These are phyloP conservation scores for Drosophila conformis DNA, from an alignment of 2,888 invertebrate species.

Conservation along the genomic window DNA sequence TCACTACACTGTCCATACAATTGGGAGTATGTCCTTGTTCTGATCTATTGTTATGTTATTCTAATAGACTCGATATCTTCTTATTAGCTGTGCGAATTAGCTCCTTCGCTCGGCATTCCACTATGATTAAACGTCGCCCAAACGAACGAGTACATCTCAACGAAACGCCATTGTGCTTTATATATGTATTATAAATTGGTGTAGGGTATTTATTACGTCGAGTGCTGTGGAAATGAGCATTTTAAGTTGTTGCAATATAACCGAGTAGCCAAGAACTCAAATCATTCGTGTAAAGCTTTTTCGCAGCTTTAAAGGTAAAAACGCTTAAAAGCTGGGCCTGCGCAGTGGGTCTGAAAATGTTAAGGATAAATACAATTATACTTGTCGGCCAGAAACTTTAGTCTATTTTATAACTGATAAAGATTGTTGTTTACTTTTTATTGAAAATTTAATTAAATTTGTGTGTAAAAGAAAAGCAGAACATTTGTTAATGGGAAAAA, in stretches of 20 bases:
- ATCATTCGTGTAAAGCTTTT: slow-evolving; percentile 50
- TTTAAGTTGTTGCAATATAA: slow-evolving; percentile 7
- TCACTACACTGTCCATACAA: background rate
- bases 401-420: slow-evolving; percentile 64
- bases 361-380: slow-evolving; percentile 78
- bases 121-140: background rate
- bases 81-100: background rate
- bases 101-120: background rate
- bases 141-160: background rate
- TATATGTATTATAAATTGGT: background rate
- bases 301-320: slow-evolving; percentile 49
- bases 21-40: background rate
- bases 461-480: slow-evolving; percentile 13
- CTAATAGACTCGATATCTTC: background rate
- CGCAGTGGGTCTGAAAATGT: slow-evolving; percentile 60
- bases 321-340: slow-evolving; percentile 45
- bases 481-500: slow-evolving; percentile 39
- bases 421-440: slow-evolving; percentile 45
- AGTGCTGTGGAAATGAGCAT: background rate
- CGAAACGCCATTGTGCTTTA: background rate
- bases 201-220: slow-evolving; percentile 19
- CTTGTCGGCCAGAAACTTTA: slow-evolving; percentile 59
- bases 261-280: slow-evolving; percentile 14
- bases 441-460: slow-evolving; percentile 22
- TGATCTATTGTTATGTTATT: background rate